A percentile compares a stretch with the other conserved stretches of the same genome.
Evolutionary conservation across 2,888 invertebrate genomes (phyloP).

Genomic region (Latrodectus hesperus): DNA sequence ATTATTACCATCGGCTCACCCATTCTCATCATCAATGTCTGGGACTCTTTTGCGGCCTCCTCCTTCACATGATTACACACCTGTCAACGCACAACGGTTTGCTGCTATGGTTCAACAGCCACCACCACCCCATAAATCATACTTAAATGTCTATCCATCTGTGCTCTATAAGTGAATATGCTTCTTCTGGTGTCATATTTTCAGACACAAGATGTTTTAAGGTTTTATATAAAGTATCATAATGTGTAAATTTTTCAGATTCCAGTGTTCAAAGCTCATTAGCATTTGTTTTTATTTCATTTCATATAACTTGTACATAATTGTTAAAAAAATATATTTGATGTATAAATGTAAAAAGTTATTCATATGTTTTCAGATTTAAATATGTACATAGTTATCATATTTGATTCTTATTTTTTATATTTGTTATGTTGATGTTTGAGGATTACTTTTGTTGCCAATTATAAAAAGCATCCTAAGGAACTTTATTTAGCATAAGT

Average conservation of each 20-base stretch:
- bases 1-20: conserved; percentile 43
- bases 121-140: conserved; percentile 26
- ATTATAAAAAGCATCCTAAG: neutral
- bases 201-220: conserved; percentile 45
- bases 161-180: conserved; percentile 46
- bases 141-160: conserved; percentile 44
- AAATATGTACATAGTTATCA: conserved; percentile 52
- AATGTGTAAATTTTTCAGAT: conserved; percentile 43
- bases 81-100: conserved; percentile 64
- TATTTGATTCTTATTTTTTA: conserved; percentile 32
- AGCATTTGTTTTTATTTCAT: conserved; percentile 62
- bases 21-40: conserved; percentile 42
- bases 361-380: conserved; percentile 13
- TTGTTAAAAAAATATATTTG: conserved; percentile 38
- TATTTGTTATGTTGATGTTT: conserved; percentile 8
- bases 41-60: conserved; percentile 29
- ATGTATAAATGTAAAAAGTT: conserved; percentile 56
- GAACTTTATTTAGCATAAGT: too few relatives aligned
- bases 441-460: conserved; percentile 25
- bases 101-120: conserved; percentile 53
- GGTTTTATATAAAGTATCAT: conserved; percentile 45
- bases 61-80: conserved; percentile 46
- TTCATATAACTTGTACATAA: conserved; percentile 47
- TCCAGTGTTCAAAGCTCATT: conserved; percentile 41
- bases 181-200: neutral